These are phyloP conservation scores for Drosophila percnosoma DNA, from an alignment of 2,888 invertebrate genomes.

Conservation along the genomic window DNA sequence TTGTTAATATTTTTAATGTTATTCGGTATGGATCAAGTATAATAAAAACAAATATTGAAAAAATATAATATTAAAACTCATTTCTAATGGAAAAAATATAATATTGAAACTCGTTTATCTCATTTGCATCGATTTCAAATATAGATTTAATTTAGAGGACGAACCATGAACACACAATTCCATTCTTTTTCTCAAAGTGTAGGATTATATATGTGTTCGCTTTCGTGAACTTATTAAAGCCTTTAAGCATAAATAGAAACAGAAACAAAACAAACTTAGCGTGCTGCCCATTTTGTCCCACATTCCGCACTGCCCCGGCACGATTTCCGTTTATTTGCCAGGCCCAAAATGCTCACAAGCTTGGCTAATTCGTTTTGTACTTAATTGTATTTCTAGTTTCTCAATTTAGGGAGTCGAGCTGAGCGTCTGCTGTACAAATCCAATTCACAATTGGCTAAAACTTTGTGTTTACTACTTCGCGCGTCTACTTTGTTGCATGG, in stretches of 20 bases:
- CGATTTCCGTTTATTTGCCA: not conserved
- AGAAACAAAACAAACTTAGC: slow-evolving; percentile 27
- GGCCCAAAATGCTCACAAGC: slow-evolving; percentile 10
- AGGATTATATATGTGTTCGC: not conserved
- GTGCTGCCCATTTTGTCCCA: slow-evolving; percentile 8
- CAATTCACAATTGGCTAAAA: slow-evolving; percentile 67
- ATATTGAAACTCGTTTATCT: not conserved
- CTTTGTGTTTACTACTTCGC: slow-evolving; percentile 63
- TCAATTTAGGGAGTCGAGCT: slow-evolving; percentile 31
- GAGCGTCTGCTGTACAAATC: slow-evolving; percentile 51
- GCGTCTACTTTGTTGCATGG: not conserved
- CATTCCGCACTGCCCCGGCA: not conserved
- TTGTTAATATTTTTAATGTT: not conserved
- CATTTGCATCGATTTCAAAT: not conserved
- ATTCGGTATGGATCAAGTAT: not conserved
- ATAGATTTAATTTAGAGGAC: not conserved
- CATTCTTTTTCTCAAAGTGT: not conserved
- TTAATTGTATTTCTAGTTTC: slow-evolving; percentile 63
- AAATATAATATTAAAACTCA: not conserved
- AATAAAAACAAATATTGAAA: rapidly evolving
- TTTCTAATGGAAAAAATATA: not conserved
- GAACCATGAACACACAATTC: not conserved
- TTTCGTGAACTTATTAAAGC: slow-evolving; percentile 20
- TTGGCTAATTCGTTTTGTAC: slow-evolving; percentile 51
- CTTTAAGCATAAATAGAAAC: slow-evolving; percentile 17